phyloP scores from a whole-genome alignment of 2,888 invertebrate genomes.

The Spodoptera exigua region DNA sequence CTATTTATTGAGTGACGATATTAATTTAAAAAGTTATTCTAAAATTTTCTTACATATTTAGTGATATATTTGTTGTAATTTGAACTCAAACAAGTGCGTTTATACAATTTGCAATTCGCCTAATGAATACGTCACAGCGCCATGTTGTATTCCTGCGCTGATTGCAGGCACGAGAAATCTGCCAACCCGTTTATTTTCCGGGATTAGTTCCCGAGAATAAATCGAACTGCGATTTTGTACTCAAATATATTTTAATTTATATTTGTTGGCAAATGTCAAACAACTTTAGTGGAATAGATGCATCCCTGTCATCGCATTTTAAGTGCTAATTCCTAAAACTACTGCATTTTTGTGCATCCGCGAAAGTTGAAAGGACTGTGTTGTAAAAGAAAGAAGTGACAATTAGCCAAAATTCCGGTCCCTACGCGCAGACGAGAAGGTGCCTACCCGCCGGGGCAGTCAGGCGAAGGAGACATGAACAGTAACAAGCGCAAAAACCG shows the following conservation, averaged over 20 bases:
- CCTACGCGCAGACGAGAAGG: constrained; percentile 94
- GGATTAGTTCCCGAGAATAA: constrained; percentile 87
- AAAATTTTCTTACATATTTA: constrained; percentile 77
- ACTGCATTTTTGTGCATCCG: constrained; percentile 89
- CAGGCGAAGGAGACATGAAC: constrained; percentile 91
- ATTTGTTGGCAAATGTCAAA: constrained; percentile 88
- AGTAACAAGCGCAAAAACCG: constrained; percentile 95
- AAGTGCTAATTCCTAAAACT: constrained; percentile 87
- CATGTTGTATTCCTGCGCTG: constrained; percentile 90
- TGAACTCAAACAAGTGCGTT: constrained; percentile 65
- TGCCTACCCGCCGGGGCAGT: constrained; percentile 93
- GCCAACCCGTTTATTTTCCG: constrained; percentile 89
- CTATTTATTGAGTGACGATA: constrained; percentile 72
- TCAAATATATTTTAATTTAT: constrained; percentile 88
- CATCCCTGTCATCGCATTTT: constrained; percentile 86
- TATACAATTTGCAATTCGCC: constrained; percentile 83
- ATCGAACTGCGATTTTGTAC: constrained; percentile 88
- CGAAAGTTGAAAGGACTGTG: constrained; percentile 90
- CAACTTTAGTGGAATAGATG: constrained; percentile 86
- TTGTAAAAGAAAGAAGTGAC: constrained; percentile 88
- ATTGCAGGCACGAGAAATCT: constrained; percentile 90
- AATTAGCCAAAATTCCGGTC: constrained; percentile 95
- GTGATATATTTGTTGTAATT: constrained; percentile 66
- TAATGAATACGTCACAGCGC: constrained; percentile 88
- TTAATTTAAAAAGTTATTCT: constrained; percentile 68